A percentile compares a stretch with the other conserved stretches of the same genome.
Evolutionary conservation across 2,888 invertebrate species (phyloP).

Genomic region (Dastarcus helophoroides): DNA sequence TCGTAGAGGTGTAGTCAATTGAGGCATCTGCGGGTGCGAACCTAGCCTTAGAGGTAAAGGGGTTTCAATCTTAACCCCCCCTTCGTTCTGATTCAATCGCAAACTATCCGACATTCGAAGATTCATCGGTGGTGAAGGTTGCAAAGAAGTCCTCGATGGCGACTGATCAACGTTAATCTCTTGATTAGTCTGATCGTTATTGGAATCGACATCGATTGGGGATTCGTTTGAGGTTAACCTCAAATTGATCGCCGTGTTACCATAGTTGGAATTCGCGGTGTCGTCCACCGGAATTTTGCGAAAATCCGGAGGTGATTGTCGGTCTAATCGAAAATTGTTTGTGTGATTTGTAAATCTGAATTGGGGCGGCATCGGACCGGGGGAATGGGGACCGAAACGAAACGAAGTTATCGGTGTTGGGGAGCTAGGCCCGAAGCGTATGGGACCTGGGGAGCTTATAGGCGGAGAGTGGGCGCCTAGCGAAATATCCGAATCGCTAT

Average conservation of each 20-base stretch:
- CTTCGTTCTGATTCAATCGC: constrained; percentile 3
- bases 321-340: constrained; percentile 22
- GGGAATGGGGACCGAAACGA: constrained; percentile 37
- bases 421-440: constrained; percentile 28
- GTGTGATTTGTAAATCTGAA: constrained; percentile 33
- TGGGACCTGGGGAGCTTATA: constrained; percentile 31
- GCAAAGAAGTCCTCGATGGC: constrained; percentile 21
- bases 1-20: constrained; percentile 31
- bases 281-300: constrained; percentile 25
- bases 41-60: constrained; percentile 31
- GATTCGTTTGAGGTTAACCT: constrained; percentile 24
- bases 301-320: constrained; percentile 22
- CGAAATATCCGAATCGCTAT: constrained; percentile 38
- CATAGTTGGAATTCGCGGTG: constrained; percentile 6
- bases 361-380: constrained; percentile 37
- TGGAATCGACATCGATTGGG: constrained; percentile 29
- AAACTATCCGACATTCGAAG: constrained; percentile 18
- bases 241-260: constrained; percentile 21
- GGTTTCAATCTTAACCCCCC: constrained; percentile 23
- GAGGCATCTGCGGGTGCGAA: constrained; percentile 19
- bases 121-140: constrained; percentile 32
- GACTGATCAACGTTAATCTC: constrained; percentile 15
- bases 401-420: constrained; percentile 33
- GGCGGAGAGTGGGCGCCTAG: constrained; percentile 36
- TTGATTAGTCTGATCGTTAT: constrained; percentile 14